Base-by-base conservation (phyloP, 2,888 invertebrate species). In the Maniola hyperantus region DNA sequence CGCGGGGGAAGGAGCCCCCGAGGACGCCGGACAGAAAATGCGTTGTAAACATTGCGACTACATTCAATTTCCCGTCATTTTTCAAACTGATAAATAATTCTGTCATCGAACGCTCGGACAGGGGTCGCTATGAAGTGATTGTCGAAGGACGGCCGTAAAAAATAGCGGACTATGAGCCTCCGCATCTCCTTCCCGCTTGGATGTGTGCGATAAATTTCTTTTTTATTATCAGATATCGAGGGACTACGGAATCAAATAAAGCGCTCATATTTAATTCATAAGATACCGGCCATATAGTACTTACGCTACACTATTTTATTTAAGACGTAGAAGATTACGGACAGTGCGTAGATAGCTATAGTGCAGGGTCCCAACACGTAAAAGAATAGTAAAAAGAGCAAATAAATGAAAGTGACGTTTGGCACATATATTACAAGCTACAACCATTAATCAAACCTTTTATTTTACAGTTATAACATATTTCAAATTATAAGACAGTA, bases 41-140 rank as follows among this genome's bases (percentile, higher is more conserved):
- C 91, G 92, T 91, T 93, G 93, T 93, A 92, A 93, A 93, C 93
- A 93, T 93, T 87, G 92, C 91, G 91, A 92, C 89, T 92, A 93
- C 93, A 93, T 93, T 93, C 93, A 93, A 93, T 93, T 92, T 93
- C 92, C 90, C 90, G 92, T 93, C 92, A 93, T 93, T 93, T 93
- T 93, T 93, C 93, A 93, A 92, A 91, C 92, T 93, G 92, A 93
- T 93, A 93, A 93, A 93, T 93, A 93, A 93, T 93, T 92, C 93
- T 91, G 92, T 92, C 91, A 91, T 91, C 91, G 92, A 88, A 88
- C 85, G 85, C 84, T 91, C 88, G 92, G 91, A 91, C 92, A 91
- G 90, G 91, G 91, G 92, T 91, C 88, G 87, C 86, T 91, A 91
- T 91, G 91, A 92, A 92, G 91, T 90, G 91, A 91, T 91, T 91